Percentiles rank a stretch among this genome's conserved stretches.
phyloP scores from a whole-genome alignment of 2,888 invertebrate genomes.

The Aphelenchoides bicaudatus region DNA sequence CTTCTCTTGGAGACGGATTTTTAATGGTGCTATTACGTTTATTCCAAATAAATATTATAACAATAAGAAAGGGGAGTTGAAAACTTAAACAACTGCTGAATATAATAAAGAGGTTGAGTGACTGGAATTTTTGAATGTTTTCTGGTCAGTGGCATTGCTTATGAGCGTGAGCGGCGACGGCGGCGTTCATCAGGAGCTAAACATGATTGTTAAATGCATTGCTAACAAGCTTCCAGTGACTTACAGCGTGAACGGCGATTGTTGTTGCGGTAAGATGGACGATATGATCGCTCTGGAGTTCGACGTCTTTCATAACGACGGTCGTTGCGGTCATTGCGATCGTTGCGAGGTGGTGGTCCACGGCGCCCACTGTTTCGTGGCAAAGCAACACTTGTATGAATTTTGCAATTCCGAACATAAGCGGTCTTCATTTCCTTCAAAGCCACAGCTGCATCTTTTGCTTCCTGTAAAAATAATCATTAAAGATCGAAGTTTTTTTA shows the following conservation, averaged over 20 bases:
- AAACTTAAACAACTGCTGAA: too few species aligned
- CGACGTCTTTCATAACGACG: constrained; percentile 23
- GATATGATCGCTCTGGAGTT: neutral
- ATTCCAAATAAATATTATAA: neutral
- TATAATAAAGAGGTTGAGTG: too few species aligned
- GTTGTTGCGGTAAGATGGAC: neutral
- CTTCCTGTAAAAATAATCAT: too few species aligned
- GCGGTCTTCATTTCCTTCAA: constrained; percentile 37
- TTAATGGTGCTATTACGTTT: neutral
- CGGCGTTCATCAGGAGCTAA: too few species aligned
- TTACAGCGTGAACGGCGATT: neutral
- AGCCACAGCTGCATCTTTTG: constrained; percentile 34
- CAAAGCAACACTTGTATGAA: constrained; percentile 24
- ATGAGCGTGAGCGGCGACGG: neutral
- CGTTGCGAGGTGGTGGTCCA: constrained; percentile 13
- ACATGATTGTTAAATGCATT: too few species aligned
- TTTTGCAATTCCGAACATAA: constrained; percentile 27
- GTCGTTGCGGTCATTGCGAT: constrained; percentile 1
- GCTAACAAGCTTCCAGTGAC: too few species aligned
- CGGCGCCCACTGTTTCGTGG: constrained; percentile 25
- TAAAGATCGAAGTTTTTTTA: too few species aligned
- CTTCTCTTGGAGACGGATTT: constrained; percentile 20
- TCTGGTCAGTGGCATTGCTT: too few species aligned
- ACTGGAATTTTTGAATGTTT: too few species aligned
- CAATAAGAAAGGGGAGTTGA: too few species aligned